phyloP scores from a whole-genome alignment of 2,888 invertebrate species.

The Amiota communis region DNA sequence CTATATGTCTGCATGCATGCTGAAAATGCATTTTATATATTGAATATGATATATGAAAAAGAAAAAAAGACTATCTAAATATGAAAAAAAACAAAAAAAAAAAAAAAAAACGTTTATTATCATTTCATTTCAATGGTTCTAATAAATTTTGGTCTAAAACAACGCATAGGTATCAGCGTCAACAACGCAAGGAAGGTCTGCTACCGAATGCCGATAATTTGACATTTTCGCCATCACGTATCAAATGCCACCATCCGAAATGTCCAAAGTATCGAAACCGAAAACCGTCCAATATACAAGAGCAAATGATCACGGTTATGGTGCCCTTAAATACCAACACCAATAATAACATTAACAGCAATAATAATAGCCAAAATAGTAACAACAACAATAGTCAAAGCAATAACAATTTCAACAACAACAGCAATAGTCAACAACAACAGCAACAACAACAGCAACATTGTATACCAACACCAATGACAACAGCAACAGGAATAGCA shows the following conservation, averaged over 20 bases:
- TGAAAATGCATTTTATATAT: no score
- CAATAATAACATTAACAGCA: slow-evolving; percentile 59
- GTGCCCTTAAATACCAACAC: slow-evolving; percentile 72
- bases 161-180: slow-evolving; percentile 68
- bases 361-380: slow-evolving; percentile 50
- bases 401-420: slow-evolving; percentile 26
- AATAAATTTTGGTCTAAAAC: slow-evolving; percentile 1
- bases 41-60: no score
- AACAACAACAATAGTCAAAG: slow-evolving; percentile 40
- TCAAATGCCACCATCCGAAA: slow-evolving; percentile 73
- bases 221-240: slow-evolving; percentile 73
- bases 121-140: no score
- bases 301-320: slow-evolving; percentile 73
- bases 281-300: slow-evolving; percentile 72
- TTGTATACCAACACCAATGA: slow-evolving; percentile 32
- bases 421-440: slow-evolving; percentile 27
- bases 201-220: slow-evolving; percentile 72
- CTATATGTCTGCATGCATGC: no score
- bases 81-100: no score
- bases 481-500: slow-evolving; percentile 48
- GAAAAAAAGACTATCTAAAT: no score
- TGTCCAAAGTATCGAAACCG: slow-evolving; percentile 71
- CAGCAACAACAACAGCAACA: slow-evolving; percentile 40
- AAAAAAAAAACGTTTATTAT: no score
- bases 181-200: slow-evolving; percentile 72